These are phyloP conservation scores for Dendrocincla tyrannina DNA, from an alignment of 2,797 vertebrate species.

Conservation along the genomic window DNA sequence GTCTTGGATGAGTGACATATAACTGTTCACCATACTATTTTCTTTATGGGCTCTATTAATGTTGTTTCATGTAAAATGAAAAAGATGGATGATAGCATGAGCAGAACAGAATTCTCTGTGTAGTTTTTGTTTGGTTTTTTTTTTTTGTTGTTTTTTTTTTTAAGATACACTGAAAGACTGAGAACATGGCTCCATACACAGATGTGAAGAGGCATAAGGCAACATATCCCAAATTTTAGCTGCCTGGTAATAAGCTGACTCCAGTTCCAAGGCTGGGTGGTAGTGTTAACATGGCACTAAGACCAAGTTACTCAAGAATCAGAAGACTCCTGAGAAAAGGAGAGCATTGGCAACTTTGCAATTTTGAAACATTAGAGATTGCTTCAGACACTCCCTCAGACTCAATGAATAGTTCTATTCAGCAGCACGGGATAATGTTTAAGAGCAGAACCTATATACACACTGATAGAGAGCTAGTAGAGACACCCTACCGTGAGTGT, in stretches of 20 bases:
- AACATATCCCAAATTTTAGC: background rate
- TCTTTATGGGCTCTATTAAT: slow-evolving; percentile 24
- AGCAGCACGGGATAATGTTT: slow-evolving; percentile 34
- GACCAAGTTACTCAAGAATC: background rate
- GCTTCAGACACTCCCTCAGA: slow-evolving; percentile 7
- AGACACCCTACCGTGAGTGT: background rate
- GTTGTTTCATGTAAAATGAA: background rate
- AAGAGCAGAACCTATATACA: background rate
- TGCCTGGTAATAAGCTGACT: background rate
- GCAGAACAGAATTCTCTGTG: background rate
- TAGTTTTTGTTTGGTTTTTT: background rate
- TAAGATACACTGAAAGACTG: background rate
- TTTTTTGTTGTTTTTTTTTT: background rate
- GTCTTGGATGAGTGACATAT: background rate
- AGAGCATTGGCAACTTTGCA: background rate
- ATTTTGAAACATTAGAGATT: background rate
- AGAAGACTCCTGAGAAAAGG: background rate
- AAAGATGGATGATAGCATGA: background rate
- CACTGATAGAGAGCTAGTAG: background rate
- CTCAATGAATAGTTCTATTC: slow-evolving; percentile 42
- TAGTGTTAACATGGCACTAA: background rate
- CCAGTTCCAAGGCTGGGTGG: background rate
- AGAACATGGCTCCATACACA: background rate
- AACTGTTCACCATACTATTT: background rate
- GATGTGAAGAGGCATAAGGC: background rate